Conservation (phyloP, 2,888 invertebrate species). For the Leptopterna dolabrata region DNA sequence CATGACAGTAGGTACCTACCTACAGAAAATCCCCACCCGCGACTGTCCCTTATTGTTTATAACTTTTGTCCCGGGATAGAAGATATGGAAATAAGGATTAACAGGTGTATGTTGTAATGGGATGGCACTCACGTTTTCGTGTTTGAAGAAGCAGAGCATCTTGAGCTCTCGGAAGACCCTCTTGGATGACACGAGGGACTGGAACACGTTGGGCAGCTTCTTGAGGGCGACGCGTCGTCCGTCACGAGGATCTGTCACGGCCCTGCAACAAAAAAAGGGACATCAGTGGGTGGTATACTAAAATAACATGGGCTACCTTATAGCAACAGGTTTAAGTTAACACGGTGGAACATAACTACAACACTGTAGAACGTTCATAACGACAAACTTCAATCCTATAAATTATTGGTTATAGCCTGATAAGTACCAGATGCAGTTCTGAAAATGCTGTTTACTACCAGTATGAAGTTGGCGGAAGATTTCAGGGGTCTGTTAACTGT, state of each 20-base stretch:
- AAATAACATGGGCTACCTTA: neutral
- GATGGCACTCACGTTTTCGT: conserved; percentile 92
- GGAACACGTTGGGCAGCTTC: conserved; percentile 99
- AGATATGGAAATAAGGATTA: too few relatives aligned
- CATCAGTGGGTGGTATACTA: neutral
- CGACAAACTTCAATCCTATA: too few relatives aligned
- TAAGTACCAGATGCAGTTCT: too few relatives aligned
- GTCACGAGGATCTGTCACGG: conserved; percentile 98
- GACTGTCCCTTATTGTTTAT: too few relatives aligned
- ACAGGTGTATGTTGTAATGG: neutral
- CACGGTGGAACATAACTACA: neutral
- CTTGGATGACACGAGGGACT: conserved; percentile 98
- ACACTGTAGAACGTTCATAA: neutral
- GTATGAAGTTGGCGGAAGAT: too few relatives aligned
- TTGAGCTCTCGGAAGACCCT: conserved; percentile 98
- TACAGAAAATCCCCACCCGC: too few relatives aligned
- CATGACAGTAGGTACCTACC: too few relatives aligned
- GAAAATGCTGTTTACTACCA: too few relatives aligned
- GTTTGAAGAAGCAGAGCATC: conserved; percentile 99
- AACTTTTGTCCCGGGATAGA: too few relatives aligned
- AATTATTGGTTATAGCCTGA: too few relatives aligned
- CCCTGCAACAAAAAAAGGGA: conserved; percentile 76
- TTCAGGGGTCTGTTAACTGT: too few relatives aligned
- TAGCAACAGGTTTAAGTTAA: neutral
- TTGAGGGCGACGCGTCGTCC: conserved; percentile 98